phyloP scores from a whole-genome alignment of 2,888 invertebrate genomes.

The Andrena dorsata region DNA sequence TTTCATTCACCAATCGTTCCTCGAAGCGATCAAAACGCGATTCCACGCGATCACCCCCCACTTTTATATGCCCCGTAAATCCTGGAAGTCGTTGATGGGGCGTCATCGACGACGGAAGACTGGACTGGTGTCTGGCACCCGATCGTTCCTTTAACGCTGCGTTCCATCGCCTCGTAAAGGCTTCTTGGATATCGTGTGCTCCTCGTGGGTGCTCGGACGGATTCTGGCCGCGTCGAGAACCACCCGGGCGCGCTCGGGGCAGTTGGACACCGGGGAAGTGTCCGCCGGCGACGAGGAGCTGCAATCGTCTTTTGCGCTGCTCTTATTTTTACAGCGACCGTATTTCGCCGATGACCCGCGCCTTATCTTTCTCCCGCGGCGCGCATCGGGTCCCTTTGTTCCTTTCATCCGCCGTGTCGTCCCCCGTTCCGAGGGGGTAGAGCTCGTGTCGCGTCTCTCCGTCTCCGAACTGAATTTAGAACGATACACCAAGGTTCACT shows the following conservation, averaged over 20 bases:
- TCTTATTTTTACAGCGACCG: slow-evolving; percentile 22
- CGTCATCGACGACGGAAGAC: not conserved
- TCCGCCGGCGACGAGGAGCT: slow-evolving; percentile 20
- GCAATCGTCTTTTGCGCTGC: not conserved
- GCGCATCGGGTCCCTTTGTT: slow-evolving; percentile 28
- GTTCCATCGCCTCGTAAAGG: slow-evolving; percentile 25
- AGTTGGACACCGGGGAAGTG: not conserved
- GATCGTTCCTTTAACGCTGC: slow-evolving; percentile 15
- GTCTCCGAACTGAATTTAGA: slow-evolving; percentile 40
- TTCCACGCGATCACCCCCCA: no score
- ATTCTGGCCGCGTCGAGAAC: slow-evolving; percentile 65
- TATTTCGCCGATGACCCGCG: not conserved
- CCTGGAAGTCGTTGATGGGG: no score
- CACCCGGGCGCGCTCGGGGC: not conserved
- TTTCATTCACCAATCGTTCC: no score
- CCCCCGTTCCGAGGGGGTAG: slow-evolving; percentile 31
- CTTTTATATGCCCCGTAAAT: no score
- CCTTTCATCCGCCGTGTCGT: not conserved
- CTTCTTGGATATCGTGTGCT: slow-evolving; percentile 72
- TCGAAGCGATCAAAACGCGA: no score
- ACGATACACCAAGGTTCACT: slow-evolving; percentile 24
- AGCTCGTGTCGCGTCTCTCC: slow-evolving; percentile 30
- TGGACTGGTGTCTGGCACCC: not conserved
- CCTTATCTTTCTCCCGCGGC: slow-evolving; percentile 37
- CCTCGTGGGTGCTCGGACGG: slow-evolving; percentile 73